These are phyloP conservation scores for Allacma fusca DNA, from an alignment of 2,888 invertebrate species.

Conservation along the genomic window DNA sequence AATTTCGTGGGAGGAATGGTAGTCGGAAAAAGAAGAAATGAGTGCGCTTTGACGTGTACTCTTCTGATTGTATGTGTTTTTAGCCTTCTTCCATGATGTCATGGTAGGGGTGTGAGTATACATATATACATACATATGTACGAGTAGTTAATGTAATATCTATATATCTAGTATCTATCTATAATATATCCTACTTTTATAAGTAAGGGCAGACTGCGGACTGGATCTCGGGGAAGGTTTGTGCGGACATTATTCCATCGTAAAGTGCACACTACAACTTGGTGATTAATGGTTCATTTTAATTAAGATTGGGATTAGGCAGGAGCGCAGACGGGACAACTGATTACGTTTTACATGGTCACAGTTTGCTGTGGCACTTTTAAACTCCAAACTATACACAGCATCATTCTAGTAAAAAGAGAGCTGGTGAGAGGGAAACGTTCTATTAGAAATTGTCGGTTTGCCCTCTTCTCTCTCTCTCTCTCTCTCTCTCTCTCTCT, in stretches of 20 bases:
- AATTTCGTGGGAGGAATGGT: neutral
- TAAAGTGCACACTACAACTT: conserved; percentile 43
- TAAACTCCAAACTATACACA: neutral
- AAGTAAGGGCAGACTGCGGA: no score
- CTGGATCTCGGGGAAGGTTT: neutral
- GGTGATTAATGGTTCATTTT: conserved; percentile 50
- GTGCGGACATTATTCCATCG: conserved; percentile 29
- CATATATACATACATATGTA: no score
- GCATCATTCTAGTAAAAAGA: neutral
- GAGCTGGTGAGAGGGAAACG: neutral
- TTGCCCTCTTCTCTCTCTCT: neutral
- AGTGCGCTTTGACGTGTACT: neutral
- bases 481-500: neutral
- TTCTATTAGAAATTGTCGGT: conserved; percentile 11
- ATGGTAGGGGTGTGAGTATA: no score
- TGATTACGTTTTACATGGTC: conserved; percentile 30
- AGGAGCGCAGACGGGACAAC: conserved; percentile 30
- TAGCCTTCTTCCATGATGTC: no score
- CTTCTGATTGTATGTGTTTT: no score
- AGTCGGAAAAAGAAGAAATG: neutral
- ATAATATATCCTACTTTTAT: no score
- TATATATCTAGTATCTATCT: no score
- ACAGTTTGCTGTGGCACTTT: conserved; percentile 20
- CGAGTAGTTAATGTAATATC: no score
- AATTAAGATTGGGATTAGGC: conserved; percentile 46